Evolutionary conservation across 1,140 invertebrate genomes (phyloP).

Genomic region (Gonioctena quinquepunctata): DNA sequence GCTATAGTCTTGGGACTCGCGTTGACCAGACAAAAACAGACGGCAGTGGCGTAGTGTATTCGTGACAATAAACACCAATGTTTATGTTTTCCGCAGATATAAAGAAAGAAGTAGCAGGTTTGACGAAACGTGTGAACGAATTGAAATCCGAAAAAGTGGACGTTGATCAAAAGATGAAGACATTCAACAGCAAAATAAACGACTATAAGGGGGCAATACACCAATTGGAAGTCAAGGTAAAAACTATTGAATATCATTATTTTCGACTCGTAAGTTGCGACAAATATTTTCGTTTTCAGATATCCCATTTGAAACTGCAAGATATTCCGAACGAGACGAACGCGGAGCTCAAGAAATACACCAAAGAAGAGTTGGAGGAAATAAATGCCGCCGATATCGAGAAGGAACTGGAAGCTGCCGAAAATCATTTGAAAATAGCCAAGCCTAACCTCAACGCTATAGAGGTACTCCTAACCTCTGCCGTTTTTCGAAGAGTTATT

Average conservation of each 20-base stretch:
- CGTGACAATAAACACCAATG: too few relatives aligned
- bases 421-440: slow-evolving; percentile 68
- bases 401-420: slow-evolving; percentile 66
- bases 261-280: too few relatives aligned
- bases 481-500: not conserved
- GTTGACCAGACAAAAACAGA: too few relatives aligned
- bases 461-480: slow-evolving; percentile 58
- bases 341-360: slow-evolving; percentile 62
- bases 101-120: slow-evolving; percentile 60
- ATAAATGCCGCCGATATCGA: slow-evolving; percentile 65
- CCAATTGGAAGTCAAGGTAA: slow-evolving; percentile 39
- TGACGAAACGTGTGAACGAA: slow-evolving; percentile 69
- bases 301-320: slow-evolving; percentile 70
- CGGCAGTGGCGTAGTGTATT: too few relatives aligned
- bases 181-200: slow-evolving; percentile 66
- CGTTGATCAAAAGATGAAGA: slow-evolving; percentile 74
- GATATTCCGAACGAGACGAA: slow-evolving; percentile 63
- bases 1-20: too few relatives aligned
- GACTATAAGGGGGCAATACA: slow-evolving; percentile 60
- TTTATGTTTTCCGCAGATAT: slow-evolving; percentile 29
- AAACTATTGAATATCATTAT: not conserved
- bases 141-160: slow-evolving; percentile 73
- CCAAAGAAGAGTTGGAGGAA: slow-evolving; percentile 70
- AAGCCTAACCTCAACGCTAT: slow-evolving; percentile 84
- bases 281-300: too few relatives aligned